Percentiles rank a stretch among this genome's conserved stretches.
phyloP scores from a whole-genome alignment of 2,797 vertebrate genomes.

The Malacoctenus gilli region DNA sequence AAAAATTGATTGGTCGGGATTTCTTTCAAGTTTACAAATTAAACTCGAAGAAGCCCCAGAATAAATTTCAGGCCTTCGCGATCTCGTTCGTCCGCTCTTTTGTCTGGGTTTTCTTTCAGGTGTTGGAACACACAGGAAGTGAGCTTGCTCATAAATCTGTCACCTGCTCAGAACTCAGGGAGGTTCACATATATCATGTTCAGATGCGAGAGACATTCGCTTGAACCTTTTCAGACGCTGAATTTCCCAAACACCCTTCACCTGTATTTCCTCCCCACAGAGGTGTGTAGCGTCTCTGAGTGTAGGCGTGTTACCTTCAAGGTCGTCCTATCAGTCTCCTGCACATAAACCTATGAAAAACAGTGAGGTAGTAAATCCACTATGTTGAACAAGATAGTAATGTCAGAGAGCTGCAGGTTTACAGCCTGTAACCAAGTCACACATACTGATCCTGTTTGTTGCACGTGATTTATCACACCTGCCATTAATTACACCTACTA shows the following conservation, averaged over 20 bases:
- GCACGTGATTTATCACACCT: too few relatives aligned
- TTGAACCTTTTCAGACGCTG: constrained; percentile 18
- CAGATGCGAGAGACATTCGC: constrained; percentile 25
- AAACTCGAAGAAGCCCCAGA: constrained; percentile 33
- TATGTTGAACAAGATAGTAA: too few relatives aligned
- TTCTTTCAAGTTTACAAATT: constrained; percentile 53
- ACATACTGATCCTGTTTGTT: too few relatives aligned
- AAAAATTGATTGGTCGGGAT: constrained; percentile 34
- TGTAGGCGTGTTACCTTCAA: constrained; percentile 24
- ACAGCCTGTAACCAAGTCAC: too few relatives aligned
- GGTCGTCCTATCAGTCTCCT: constrained; percentile 18
- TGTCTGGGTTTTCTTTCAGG: too few relatives aligned
- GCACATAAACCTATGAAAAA: not conserved
- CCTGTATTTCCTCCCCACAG: constrained; percentile 15
- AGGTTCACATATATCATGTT: not conserved
- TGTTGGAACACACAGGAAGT: too few relatives aligned
- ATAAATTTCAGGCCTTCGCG: constrained; percentile 28
- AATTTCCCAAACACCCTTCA: constrained; percentile 10
- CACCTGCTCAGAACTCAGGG: not conserved
- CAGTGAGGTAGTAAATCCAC: too few relatives aligned
- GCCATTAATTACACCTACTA: too few relatives aligned
- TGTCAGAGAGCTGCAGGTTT: too few relatives aligned
- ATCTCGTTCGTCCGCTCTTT: not conserved
- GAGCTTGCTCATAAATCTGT: constrained; percentile 4
- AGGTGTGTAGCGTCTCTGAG: constrained; percentile 28